Conservation (phyloP, 2,113 vertebrate species). For the Amazona vittata region DNA sequence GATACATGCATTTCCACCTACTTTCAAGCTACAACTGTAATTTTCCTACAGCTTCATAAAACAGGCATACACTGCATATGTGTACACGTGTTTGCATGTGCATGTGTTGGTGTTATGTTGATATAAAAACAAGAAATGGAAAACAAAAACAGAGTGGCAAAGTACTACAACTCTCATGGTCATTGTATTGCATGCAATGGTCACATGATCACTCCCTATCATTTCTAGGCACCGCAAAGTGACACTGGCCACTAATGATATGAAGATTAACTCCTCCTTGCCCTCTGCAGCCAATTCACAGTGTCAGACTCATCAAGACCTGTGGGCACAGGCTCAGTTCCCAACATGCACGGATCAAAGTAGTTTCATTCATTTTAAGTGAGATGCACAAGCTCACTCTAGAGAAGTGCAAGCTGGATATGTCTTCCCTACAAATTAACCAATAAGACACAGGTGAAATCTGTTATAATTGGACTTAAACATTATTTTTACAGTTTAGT, state of each 20-base stretch:
- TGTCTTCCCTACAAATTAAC: neutral
- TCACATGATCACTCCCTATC: neutral
- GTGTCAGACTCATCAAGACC: neutral
- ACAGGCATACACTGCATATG: rapidly evolving
- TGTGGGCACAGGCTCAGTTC: neutral
- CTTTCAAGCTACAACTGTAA: neutral
- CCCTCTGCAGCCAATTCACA: neutral
- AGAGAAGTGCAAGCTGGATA: neutral
- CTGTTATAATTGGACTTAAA: neutral
- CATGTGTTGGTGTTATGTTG: rapidly evolving
- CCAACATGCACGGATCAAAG: neutral
- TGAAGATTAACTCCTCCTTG: too few species aligned
- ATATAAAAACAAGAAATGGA: neutral
- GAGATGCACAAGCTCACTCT: neutral
- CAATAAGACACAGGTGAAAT: neutral
- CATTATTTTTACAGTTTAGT: neutral
- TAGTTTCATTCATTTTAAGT: neutral
- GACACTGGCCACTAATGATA: neutral
- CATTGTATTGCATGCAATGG: rapidly evolving
- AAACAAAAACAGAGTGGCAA: neutral
- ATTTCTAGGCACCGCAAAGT: too few species aligned
- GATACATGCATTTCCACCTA: neutral
- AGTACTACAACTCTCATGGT: rapidly evolving
- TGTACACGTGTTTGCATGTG: rapidly evolving
- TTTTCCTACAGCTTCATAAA: neutral